These are phyloP conservation scores for Muscina levida DNA, from an alignment of 2,888 invertebrate species.

Conservation along the genomic window DNA sequence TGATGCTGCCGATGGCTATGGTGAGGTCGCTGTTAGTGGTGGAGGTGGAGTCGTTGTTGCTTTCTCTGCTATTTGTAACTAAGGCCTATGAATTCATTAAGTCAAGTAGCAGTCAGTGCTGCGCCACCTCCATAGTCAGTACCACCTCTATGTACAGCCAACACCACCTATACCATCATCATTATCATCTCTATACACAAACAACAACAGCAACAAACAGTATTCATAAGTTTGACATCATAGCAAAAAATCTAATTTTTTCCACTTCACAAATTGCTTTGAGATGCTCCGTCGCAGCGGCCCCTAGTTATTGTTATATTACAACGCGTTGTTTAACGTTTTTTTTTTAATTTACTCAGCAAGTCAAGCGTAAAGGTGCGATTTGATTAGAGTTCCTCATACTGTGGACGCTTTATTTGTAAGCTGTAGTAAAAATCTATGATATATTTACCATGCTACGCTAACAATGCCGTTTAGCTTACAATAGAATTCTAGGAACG, in stretches of 20 bases:
- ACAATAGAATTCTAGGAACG: no score
- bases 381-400: neutral
- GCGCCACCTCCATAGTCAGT: neutral
- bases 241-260: slow-evolving; percentile 13
- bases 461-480: no score
- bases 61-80: neutral
- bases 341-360: slow-evolving; percentile 4
- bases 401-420: no score
- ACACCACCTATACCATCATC: no score
- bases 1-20: neutral
- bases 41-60: slow-evolving; percentile 4
- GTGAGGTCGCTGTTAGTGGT: neutral
- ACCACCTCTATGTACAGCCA: no score
- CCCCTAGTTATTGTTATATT: slow-evolving; percentile 2
- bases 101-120: slow-evolving; percentile 14
- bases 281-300: neutral
- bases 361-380: slow-evolving; percentile 34
- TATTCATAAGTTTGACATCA: neutral
- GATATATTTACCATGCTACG: no score
- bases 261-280: neutral
- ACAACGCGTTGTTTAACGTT: neutral
- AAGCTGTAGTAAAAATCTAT: no score
- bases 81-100: slow-evolving; percentile 37
- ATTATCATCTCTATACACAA: no score
- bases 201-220: neutral